Evolutionary conservation across 2,113 vertebrate genomes (phyloP).

Genomic region (Nesoenas mayeri): DNA sequence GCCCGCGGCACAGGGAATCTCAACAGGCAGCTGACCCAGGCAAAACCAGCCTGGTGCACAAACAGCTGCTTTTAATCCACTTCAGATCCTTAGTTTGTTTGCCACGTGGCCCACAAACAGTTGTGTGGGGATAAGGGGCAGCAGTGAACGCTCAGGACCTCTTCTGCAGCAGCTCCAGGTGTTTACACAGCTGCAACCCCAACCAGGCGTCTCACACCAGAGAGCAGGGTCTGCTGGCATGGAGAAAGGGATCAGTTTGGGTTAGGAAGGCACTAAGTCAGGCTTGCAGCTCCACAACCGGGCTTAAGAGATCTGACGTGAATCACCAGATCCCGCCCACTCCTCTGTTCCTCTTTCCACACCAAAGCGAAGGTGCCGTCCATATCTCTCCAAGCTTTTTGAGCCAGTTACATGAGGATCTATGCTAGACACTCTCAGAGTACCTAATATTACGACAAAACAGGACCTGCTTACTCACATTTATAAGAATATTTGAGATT

Average conservation of each 20-base stretch:
- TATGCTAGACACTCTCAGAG: not conserved
- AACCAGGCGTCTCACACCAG: not conserved
- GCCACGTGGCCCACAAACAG: not conserved
- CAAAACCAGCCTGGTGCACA: not conserved
- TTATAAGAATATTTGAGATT: not conserved
- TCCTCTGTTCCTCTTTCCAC: not conserved
- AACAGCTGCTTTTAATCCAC: not conserved
- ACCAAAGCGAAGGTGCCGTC: not conserved
- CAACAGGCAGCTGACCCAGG: not conserved
- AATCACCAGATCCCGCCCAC: not conserved
- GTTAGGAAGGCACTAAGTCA: not conserved
- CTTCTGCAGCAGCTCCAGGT: not conserved
- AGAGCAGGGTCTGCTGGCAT: not conserved
- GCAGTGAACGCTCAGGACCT: not conserved
- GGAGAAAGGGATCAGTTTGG: not conserved
- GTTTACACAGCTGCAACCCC: not conserved
- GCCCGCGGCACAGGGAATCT: not conserved
- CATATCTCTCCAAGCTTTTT: not conserved
- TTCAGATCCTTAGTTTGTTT: not conserved
- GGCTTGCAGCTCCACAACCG: not conserved
- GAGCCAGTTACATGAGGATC: not conserved
- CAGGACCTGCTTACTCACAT: not conserved
- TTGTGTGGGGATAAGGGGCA: not conserved
- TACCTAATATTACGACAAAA: not conserved
- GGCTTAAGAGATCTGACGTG: accelerated